phyloP scores from a whole-genome alignment of 2,113 vertebrate species.

The Redunca redunca region DNA sequence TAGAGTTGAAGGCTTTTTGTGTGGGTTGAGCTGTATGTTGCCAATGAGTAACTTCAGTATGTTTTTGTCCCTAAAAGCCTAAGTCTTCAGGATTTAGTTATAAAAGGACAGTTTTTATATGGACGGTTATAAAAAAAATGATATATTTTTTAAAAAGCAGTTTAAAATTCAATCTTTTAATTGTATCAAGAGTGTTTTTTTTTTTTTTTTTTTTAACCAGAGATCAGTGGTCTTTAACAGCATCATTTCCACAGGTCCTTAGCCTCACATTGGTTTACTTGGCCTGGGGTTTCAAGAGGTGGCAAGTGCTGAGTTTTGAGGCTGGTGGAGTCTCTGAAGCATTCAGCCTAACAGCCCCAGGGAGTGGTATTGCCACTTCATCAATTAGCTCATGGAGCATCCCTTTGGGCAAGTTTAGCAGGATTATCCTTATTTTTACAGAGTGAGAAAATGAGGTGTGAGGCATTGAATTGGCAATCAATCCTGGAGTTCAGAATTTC shows the following conservation, averaged over 20 bases:
- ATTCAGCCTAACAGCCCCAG: not conserved
- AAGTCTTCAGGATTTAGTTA: not conserved
- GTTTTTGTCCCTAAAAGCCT: not conserved
- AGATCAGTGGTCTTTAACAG: not conserved
- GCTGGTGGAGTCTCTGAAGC: not conserved
- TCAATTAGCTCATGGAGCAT: constrained; percentile 41
- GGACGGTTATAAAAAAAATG: not conserved
- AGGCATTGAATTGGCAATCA: not conserved
- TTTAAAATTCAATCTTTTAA: not conserved
- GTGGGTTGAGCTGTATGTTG: not conserved
- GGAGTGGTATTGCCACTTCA: not conserved
- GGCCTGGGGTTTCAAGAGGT: not conserved
- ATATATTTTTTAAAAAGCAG: not conserved
- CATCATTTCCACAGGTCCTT: not conserved
- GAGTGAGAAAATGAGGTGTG: not conserved
- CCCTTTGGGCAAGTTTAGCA: constrained; percentile 41
- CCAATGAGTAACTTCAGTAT: not conserved
- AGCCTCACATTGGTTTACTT: not conserved
- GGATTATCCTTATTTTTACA: constrained; percentile 5
- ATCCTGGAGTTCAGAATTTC: not conserved
- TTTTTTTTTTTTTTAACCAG: not conserved
- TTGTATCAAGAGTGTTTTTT: not conserved
- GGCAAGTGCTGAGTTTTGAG: constrained; percentile 19
- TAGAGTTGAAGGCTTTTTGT: not conserved
- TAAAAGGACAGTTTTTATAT: not conserved